Base-by-base conservation (phyloP, 2,888 invertebrate genomes). In the Melikaiella ostensackeni region DNA sequence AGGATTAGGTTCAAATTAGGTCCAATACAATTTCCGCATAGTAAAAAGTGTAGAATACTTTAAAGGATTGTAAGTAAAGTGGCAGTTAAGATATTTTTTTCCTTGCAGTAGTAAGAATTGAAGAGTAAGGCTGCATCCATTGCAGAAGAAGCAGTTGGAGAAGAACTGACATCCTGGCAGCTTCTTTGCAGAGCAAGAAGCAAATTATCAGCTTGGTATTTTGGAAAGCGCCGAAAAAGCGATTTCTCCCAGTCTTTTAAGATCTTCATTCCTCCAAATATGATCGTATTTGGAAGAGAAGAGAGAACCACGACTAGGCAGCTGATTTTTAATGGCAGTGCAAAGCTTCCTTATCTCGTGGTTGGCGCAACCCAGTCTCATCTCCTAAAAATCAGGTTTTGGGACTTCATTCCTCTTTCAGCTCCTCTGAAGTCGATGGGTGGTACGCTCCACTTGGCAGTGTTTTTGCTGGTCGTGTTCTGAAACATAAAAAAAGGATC, bases 221-320 rank as follows among this genome's bases (percentile, higher is more conserved):
- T 66, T 66, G 42, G 66, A 66, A 66, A 66, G 46, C 66, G 66
- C 66, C 30, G 11, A 24, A 21, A 66, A 42, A 66, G 38, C 66
- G 66, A 66, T 50, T 70, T 70, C 70, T 70, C 50, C 50, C 70
- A 70, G 70, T 70, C 70, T 70, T 70, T 66, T 46, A 70, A 70
- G 50, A 46, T 70, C 70, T 50, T 70, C 70, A 50, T 27, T 66
- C 19, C 33, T 74, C 74, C 74, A 74, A 61, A 27, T 24, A 59
- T 64, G 30, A 35, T 21, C n/a, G 27, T 46, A 16, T 33, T 70
- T 74, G 78, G 80, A 78, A 77, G 80, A 81, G 74, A 76, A 82
- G 77, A 80, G 79, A 59, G 42, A 59, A 74, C 74, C 38, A 77
- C 85, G 81, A 84, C 82, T 83, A 82, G 84, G 79, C 79, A 82